Base-by-base conservation (phyloP, 1,140 invertebrate genomes). In the Babylonia areolata region DNA sequence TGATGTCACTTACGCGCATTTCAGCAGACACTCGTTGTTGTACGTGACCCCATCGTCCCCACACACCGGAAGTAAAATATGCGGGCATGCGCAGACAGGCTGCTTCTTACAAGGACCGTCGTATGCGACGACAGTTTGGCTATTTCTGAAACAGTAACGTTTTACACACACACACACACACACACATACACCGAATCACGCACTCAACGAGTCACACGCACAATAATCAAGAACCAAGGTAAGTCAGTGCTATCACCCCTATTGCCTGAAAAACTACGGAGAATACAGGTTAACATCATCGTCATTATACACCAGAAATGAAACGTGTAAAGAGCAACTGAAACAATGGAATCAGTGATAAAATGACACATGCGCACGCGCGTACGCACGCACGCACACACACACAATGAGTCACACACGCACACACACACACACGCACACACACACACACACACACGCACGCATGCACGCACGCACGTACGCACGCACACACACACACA, bases 1-100 rank as follows among this genome's bases (percentile, higher is more conserved):
- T n/a, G n/a, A n/a, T n/a, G n/a, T n/a, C n/a, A n/a, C 84, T 58
- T 77, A 88, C 87, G 35, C 75, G 75, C 88, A 89, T 40, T 85
- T 73, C 46, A 85, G 64, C 33, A 91, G 94, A 84, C 95, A 95
- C n/a, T 94, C 92, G 92, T 97, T 97, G 2, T 90, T 89, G 88
- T 97, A 97, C 0, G 95, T 95, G 12, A 95, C 91, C 9, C 94
- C 93, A 88, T 97, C 95, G 1, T 95, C 94, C 9, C 96, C 97
- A 90, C 97, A 97, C 3, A 97, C 95, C 37, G 88, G 88, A 40
- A 73, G 71, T 64, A 87, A 87, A 37, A 87, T 86, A 23, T 77
- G 51, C 11, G 86, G 88, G 75, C 88, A 89, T 73, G 84, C 84
- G 77, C 89, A 90, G 37, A n/a, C 33, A 6, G 46, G 82, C 3